Conservation (phyloP, 2,797 vertebrate species). For the Acropternis orthonyx region DNA sequence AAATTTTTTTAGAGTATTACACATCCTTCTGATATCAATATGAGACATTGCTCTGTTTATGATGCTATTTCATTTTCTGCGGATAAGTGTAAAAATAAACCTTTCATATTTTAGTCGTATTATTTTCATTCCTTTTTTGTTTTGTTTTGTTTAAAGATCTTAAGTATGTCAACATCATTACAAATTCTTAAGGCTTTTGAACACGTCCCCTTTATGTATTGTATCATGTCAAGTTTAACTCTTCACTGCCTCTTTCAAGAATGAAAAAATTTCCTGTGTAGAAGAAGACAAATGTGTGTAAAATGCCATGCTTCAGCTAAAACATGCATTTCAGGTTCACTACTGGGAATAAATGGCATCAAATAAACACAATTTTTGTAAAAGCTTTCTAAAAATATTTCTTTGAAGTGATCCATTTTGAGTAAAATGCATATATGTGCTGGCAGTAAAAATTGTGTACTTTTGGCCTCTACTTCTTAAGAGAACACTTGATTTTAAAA, state of each 20-base stretch:
- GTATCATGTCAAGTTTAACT: conserved; percentile 12
- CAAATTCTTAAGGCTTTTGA: conserved; percentile 35
- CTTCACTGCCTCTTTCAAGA: background rate
- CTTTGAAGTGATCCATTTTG: background rate
- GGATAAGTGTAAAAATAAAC: background rate
- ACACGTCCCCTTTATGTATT: background rate
- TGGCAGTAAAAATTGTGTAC: background rate
- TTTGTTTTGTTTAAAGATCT: background rate
- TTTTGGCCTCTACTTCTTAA: background rate
- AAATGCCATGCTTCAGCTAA: background rate
- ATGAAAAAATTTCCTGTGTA: conserved; percentile 4
- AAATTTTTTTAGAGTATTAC: conserved; percentile 26
- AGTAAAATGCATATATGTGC: background rate
- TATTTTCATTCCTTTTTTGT: background rate
- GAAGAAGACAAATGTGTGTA: background rate
- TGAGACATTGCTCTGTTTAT: background rate
- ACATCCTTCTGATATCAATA: conserved; percentile 10
- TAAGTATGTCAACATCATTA: conserved; percentile 21
- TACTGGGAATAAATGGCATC: background rate
- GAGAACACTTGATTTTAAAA: background rate
- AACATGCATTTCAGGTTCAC: background rate
- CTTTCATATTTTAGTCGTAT: background rate
- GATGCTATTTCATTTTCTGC: background rate
- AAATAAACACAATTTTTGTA: background rate
- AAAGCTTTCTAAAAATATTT: background rate